These are phyloP conservation scores for Scolopax rusticola DNA, from an alignment of 2,797 vertebrate genomes.

Conservation along the genomic window DNA sequence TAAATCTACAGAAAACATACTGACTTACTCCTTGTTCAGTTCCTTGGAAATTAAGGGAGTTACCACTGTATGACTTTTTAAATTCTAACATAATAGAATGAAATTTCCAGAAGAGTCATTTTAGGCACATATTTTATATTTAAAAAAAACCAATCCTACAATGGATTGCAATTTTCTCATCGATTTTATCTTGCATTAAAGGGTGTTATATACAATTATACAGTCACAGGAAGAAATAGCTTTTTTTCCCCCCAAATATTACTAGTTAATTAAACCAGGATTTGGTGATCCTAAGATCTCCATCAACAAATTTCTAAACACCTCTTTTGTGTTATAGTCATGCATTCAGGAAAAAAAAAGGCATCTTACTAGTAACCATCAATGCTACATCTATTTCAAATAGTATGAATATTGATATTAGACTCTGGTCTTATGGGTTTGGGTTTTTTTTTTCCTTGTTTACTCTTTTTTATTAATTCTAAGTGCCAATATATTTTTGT, in stretches of 20 bases:
- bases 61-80: background rate
- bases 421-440: background rate
- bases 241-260: accelerated
- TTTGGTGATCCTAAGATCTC: background rate
- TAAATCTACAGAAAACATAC: background rate
- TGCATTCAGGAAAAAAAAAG: background rate
- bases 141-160: background rate
- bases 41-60: background rate
- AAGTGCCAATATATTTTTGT: background rate
- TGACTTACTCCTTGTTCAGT: background rate
- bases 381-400: background rate
- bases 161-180: background rate
- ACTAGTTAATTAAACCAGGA: background rate
- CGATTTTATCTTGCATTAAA: background rate
- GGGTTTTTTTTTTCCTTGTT: background rate
- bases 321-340: background rate
- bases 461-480: background rate
- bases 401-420: background rate
- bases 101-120: background rate
- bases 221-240: background rate
- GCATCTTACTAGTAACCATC: background rate
- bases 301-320: background rate
- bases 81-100: background rate
- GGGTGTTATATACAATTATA: background rate
- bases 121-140: background rate